Percentiles rank a stretch among this genome's conserved stretches.
Evolutionary conservation across 2,113 vertebrate species (phyloP).

Genomic region (Capreolus pygargus): DNA sequence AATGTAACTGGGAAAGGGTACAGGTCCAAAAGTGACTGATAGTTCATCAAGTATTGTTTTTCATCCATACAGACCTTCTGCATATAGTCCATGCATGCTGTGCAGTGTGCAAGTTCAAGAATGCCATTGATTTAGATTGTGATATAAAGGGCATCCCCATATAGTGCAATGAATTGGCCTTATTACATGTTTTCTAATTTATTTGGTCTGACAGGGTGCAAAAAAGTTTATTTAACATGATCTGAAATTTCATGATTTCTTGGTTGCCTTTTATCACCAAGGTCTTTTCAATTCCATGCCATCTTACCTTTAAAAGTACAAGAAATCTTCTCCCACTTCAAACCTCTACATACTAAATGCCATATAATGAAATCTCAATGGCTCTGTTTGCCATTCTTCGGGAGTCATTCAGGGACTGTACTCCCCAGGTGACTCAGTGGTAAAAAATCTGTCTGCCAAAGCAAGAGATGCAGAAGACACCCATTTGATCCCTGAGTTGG

Average conservation of each 20-base stretch:
- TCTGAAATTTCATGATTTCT: background rate
- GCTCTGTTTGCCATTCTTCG: background rate
- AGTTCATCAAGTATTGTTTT: background rate
- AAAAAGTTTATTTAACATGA: background rate
- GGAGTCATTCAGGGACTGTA: background rate
- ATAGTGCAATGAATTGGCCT: background rate
- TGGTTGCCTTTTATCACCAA: constrained; percentile 10
- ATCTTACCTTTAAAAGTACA: constrained; percentile 1
- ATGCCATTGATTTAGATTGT: background rate
- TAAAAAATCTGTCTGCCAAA: background rate
- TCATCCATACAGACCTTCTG: background rate
- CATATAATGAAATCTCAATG: background rate
- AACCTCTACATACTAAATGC: background rate
- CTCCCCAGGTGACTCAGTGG: background rate
- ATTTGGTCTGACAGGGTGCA: background rate
- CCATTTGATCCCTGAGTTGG: rapidly evolving
- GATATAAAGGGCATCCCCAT: background rate
- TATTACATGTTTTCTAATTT: background rate
- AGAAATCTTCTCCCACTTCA: background rate
- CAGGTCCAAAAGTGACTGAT: background rate
- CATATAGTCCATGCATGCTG: background rate
- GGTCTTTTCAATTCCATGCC: background rate
- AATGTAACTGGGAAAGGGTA: background rate
- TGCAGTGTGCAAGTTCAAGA: background rate
- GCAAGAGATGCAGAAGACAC: background rate